Evolutionary conservation across 1,140 invertebrate species (phyloP).

Genomic region (Hyles vespertilio): DNA sequence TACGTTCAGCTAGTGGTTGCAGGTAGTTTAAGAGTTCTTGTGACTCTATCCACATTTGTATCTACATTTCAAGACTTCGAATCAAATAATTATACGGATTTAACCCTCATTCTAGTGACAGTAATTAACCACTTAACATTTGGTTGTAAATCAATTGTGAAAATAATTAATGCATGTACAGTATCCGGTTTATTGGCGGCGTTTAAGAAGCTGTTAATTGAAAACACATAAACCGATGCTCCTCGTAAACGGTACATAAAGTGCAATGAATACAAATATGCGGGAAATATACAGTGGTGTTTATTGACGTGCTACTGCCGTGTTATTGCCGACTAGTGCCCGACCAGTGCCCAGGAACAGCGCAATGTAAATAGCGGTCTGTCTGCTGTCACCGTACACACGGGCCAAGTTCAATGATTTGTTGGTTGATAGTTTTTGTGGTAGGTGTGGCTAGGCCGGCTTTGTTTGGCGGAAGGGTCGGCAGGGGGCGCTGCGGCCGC

Average conservation of each 20-base stretch:
- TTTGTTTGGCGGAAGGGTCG: slow-evolving; percentile 29
- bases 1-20: too few species aligned
- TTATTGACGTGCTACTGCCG: not conserved
- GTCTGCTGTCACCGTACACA: not conserved
- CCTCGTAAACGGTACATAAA: not conserved
- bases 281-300: slow-evolving; percentile 1
- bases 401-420: slow-evolving; percentile 19
- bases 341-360: not conserved
- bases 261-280: not conserved
- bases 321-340: too few species aligned
- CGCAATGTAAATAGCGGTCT: not conserved
- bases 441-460: slow-evolving; percentile 25
- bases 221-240: not conserved
- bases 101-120: too few species aligned
- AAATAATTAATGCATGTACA: too few species aligned
- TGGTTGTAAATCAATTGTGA: too few species aligned
- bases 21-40: too few species aligned
- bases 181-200: too few species aligned
- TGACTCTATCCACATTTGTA: too few species aligned
- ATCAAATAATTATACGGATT: too few species aligned
- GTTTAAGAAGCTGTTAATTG: too few species aligned
- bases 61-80: too few species aligned
- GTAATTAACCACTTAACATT: too few species aligned
- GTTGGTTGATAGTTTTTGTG: slow-evolving; percentile 13
- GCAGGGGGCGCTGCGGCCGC: slow-evolving; percentile 27